Evolutionary conservation across 2,888 invertebrate species (phyloP).

Genomic region (Ischnus inquisitorius): DNA sequence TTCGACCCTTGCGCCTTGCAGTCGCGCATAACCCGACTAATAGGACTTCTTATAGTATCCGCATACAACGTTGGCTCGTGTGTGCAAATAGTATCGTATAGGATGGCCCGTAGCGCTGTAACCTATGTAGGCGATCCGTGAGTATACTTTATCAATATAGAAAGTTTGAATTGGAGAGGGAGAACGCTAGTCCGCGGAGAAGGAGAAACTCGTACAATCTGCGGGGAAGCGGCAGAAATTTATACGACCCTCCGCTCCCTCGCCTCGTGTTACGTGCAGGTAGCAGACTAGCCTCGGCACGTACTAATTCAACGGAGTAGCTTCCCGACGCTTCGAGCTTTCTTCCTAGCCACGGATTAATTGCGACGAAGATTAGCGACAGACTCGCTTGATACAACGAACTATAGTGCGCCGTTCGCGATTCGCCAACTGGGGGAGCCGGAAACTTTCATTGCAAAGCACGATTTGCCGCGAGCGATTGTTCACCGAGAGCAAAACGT

Average conservation of each 20-base stretch:
- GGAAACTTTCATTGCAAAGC: conserved; percentile 1
- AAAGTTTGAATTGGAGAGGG: conserved; percentile 28
- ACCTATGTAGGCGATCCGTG: conserved; percentile 36
- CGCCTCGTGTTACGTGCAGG: conserved; percentile 33
- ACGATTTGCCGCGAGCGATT: too few species aligned
- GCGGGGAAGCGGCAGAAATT: conserved; percentile 36
- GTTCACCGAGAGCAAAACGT: too few species aligned
- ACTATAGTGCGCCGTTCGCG: background rate
- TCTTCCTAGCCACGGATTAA: conserved; percentile 51
- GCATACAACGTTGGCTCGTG: conserved; percentile 19
- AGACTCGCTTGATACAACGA: conserved; percentile 24
- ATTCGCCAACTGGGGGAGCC: conserved; percentile 5
- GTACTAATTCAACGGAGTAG: conserved; percentile 59
- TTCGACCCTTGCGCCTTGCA: background rate
- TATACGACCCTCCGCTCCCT: conserved; percentile 33
- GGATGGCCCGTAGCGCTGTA: background rate
- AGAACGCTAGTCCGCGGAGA: conserved; percentile 2
- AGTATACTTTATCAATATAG: conserved; percentile 45
- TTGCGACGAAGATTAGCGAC: conserved; percentile 50
- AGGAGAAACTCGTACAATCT: conserved; percentile 21
- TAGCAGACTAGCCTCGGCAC: conserved; percentile 42
- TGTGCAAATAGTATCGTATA: conserved; percentile 36
- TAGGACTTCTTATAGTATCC: conserved; percentile 29
- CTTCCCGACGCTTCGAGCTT: conserved; percentile 37
- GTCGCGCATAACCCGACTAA: background rate